phyloP scores from a whole-genome alignment of 2,797 vertebrate genomes.

The Muscicapa comitata region DNA sequence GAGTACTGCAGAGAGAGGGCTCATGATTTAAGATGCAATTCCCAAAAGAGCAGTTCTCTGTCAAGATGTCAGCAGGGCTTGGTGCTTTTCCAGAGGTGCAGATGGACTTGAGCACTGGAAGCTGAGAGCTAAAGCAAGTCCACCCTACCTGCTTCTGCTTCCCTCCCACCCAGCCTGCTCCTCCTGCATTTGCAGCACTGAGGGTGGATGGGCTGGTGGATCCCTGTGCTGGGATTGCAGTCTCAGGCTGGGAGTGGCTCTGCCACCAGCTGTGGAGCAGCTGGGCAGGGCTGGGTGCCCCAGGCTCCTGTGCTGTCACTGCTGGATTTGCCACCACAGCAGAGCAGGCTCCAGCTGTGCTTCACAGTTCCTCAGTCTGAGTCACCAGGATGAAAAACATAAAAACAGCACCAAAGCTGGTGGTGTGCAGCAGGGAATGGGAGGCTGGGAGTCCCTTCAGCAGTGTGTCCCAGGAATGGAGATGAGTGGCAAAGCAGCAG shows the following conservation, averaged over 20 bases:
- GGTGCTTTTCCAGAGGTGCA: slow-evolving; percentile 25
- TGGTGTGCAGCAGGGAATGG: not conserved
- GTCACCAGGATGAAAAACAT: not conserved
- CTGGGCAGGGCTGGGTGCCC: not conserved
- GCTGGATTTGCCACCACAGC: not conserved
- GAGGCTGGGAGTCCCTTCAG: not conserved
- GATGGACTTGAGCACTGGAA: not conserved
- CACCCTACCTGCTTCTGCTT: not conserved
- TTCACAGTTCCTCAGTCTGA: not conserved
- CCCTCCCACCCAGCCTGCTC: not conserved
- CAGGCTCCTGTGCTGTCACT: fast-evolving
- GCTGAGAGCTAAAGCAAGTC: not conserved
- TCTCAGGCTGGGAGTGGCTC: not conserved
- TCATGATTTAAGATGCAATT: not conserved
- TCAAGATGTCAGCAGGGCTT: not conserved
- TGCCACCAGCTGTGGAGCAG: not conserved
- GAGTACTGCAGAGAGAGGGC: not conserved
- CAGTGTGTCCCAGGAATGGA: not conserved
- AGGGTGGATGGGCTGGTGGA: not conserved
- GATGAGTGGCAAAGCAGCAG: not conserved
- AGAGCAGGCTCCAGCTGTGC: not conserved
- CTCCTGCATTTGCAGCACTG: not conserved
- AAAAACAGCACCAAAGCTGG: not conserved
- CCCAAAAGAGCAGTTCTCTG: not conserved
- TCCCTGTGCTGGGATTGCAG: fast-evolving